A percentile compares a stretch with the other conserved stretches of the same genome.
Conservation (phyloP, 2,797 vertebrate species). For the Danio choprae region DNA sequence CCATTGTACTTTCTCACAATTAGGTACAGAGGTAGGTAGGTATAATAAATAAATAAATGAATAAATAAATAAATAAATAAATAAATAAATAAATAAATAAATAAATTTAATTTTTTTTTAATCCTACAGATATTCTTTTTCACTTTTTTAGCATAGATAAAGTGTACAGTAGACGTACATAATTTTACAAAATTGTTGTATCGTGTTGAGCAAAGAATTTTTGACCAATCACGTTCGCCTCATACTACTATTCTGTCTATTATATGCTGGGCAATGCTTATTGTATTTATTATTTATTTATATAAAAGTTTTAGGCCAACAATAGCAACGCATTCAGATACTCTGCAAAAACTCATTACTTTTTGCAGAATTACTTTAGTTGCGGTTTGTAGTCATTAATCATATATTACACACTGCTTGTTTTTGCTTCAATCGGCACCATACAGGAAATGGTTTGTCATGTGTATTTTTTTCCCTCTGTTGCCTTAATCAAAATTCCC, state of each 20-base stretch:
- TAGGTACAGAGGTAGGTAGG: no score
- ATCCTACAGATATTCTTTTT: neutral
- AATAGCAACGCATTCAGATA: neutral
- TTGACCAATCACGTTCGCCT: neutral
- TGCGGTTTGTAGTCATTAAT: constrained; percentile 36
- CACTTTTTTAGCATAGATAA: neutral
- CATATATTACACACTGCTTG: constrained; percentile 30
- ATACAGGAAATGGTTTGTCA: constrained; percentile 17
- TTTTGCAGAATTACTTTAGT: constrained; percentile 33
- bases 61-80: no score
- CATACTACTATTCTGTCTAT: neutral
- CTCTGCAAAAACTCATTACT: constrained; percentile 28
- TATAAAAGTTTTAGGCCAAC: neutral
- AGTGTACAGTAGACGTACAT: neutral
- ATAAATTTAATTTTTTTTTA: neutral
- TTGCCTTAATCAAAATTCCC: constrained; percentile 48
- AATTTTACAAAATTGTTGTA: neutral
- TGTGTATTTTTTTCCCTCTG: neutral
- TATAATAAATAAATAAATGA: no score
- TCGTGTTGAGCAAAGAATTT: neutral
- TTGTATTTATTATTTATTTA: neutral
- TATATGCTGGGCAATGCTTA: neutral
- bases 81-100: neutral
- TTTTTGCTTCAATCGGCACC: constrained; percentile 14
- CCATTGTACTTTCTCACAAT: neutral